A percentile compares a stretch with the other conserved stretches of the same genome.
These are phyloP conservation scores for Pipistrellus pipistrellus DNA, from an alignment of 2,797 vertebrate species.

Conservation along the genomic window DNA sequence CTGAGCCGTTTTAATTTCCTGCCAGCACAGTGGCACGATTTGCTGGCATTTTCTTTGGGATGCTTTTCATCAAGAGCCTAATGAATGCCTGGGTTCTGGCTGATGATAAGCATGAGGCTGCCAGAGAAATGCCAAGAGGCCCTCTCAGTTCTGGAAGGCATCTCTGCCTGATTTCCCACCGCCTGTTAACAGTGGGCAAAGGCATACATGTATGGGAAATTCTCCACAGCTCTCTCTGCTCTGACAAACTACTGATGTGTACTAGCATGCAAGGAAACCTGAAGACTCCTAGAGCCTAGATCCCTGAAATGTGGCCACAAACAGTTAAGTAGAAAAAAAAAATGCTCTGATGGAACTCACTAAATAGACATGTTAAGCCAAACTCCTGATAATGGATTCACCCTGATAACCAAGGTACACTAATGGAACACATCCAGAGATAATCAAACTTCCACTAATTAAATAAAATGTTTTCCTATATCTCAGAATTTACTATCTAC, in stretches of 20 bases:
- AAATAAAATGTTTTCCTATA: constrained; percentile 68
- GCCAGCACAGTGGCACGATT: constrained; percentile 79
- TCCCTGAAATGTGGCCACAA: neutral
- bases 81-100: constrained; percentile 81
- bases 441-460: constrained; percentile 72
- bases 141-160: constrained; percentile 56
- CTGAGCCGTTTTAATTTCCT: constrained; percentile 80
- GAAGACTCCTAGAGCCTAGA: neutral
- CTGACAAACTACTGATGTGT: neutral
- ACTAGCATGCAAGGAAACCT: neutral
- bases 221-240: neutral
- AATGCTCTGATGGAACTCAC: neutral
- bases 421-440: constrained; percentile 59
- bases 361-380: constrained; percentile 38
- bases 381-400: constrained; percentile 48
- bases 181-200: constrained; percentile 57
- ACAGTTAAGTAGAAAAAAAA: constrained; percentile 59
- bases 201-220: neutral
- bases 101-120: constrained; percentile 66
- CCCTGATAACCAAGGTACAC: constrained; percentile 43
- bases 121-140: constrained; percentile 78
- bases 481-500: constrained; percentile 58
- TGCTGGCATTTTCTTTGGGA: constrained; percentile 81
- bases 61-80: constrained; percentile 81
- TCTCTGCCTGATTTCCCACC: constrained; percentile 61